Evolutionary conservation across 2,797 vertebrate genomes (phyloP).

Genomic region (Lates japonicus): DNA sequence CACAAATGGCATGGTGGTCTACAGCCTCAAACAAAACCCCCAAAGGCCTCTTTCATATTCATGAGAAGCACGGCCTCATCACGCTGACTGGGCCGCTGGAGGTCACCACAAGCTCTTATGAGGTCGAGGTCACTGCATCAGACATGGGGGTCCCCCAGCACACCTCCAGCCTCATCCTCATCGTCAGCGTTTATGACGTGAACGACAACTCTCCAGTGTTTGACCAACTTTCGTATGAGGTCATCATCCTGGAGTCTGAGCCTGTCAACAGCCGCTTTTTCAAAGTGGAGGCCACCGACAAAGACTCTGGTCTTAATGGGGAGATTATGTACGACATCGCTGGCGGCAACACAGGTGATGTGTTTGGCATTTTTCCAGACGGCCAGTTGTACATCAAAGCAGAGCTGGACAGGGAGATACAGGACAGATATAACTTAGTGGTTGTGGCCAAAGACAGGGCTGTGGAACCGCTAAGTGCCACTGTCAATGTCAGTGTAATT

Average conservation of each 20-base stretch:
- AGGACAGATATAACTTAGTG: slow-evolving; percentile 92
- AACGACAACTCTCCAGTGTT: slow-evolving; percentile 97
- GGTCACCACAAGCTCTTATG: slow-evolving; percentile 92
- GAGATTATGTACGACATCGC: slow-evolving; percentile 94
- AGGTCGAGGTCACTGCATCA: slow-evolving; percentile 92
- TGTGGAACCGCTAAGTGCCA: slow-evolving; percentile 93
- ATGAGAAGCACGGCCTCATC: slow-evolving; percentile 91
- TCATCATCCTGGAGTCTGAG: slow-evolving; percentile 93
- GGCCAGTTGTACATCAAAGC: slow-evolving; percentile 97
- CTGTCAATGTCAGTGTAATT: slow-evolving; percentile 94
- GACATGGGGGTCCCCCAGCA: slow-evolving; percentile 94
- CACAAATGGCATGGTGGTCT: slow-evolving; percentile 91
- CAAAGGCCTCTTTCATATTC: slow-evolving; percentile 91
- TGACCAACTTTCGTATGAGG: slow-evolving; percentile 97
- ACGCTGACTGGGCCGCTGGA: slow-evolving; percentile 91
- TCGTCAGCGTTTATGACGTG: slow-evolving; percentile 95
- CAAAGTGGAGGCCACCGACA: slow-evolving; percentile 94
- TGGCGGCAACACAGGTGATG: slow-evolving; percentile 91
- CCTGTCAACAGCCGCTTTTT: slow-evolving; percentile 98
- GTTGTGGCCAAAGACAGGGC: slow-evolving; percentile 94
- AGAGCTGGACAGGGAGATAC: slow-evolving; percentile 96
- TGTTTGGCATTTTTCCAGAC: slow-evolving; percentile 98
- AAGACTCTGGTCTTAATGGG: slow-evolving; percentile 95
- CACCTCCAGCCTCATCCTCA: slow-evolving; percentile 91
- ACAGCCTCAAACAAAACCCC: slow-evolving; percentile 96